These are phyloP conservation scores for Phalangium opilio DNA, from an alignment of 2,888 invertebrate species.

Conservation along the genomic window DNA sequence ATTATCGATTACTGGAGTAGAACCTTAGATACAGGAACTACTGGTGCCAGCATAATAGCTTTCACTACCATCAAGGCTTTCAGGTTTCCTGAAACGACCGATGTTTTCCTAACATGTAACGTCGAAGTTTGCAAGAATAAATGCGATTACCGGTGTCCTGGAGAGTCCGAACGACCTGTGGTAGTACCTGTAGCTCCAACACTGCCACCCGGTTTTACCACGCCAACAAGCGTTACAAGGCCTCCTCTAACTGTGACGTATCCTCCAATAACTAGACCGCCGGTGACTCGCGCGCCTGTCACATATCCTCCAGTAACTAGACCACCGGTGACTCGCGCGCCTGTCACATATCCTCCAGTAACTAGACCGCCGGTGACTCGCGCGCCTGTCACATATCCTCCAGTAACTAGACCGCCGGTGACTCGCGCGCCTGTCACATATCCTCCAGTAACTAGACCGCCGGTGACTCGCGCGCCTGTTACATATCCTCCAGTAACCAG, in stretches of 20 bases:
- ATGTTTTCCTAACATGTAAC: constrained; percentile 56
- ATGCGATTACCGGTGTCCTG: constrained; percentile 18
- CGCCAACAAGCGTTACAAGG: background rate
- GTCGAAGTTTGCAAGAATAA: constrained; percentile 43
- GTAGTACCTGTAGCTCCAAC: background rate
- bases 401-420: background rate
- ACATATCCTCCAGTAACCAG: background rate
- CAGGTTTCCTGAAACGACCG: constrained; percentile 54
- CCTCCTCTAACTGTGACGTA: background rate
- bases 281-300: background rate
- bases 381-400: background rate
- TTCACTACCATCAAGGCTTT: constrained; percentile 54
- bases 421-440: background rate
- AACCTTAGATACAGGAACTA: constrained; percentile 31
- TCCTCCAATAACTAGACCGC: background rate
- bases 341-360: background rate
- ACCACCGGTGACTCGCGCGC: background rate
- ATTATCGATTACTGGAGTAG: constrained; percentile 22
- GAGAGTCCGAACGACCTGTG: constrained; percentile 8
- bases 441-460: background rate
- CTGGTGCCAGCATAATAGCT: constrained; percentile 46
- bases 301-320: background rate
- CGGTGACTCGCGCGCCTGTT: background rate
- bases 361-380: background rate
- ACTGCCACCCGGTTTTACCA: background rate